phyloP scores from a whole-genome alignment of 2,888 invertebrate species.

The Phragmatobia fuliginosa region DNA sequence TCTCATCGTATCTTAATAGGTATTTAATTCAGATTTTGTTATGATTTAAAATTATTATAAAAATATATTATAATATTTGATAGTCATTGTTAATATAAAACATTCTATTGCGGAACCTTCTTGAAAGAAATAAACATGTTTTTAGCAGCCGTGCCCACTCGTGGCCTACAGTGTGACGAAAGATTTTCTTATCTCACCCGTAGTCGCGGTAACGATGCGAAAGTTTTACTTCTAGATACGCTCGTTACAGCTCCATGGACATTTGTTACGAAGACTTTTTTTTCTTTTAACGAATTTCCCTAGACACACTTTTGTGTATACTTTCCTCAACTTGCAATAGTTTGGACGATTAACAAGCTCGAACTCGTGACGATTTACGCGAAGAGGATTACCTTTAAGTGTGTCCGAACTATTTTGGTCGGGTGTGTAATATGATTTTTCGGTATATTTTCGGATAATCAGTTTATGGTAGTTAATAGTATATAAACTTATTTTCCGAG shows the following conservation, averaged over 20 bases:
- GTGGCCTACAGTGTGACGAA: constrained; percentile 56
- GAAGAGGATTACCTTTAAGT: constrained; percentile 47
- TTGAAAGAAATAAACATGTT: no score
- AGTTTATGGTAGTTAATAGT: constrained; percentile 27
- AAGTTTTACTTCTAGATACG: constrained; percentile 68
- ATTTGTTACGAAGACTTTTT: constrained; percentile 63
- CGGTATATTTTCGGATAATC: constrained; percentile 32
- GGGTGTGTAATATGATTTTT: constrained; percentile 48
- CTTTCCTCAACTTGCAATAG: constrained; percentile 50
- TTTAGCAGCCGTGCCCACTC: constrained; percentile 25
- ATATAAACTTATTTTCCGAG: constrained; percentile 22
- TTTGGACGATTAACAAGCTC: constrained; percentile 49
- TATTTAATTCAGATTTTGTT: no score
- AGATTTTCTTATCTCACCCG: constrained; percentile 72
- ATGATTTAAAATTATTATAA: neutral
- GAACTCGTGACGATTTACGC: constrained; percentile 42
- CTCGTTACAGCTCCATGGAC: constrained; percentile 69
- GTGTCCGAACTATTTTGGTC: constrained; percentile 43
- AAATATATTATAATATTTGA: no score
- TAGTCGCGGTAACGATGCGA: constrained; percentile 73
- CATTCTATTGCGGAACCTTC: no score
- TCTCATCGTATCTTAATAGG: no score
- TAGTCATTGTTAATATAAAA: no score
- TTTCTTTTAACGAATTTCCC: constrained; percentile 70
- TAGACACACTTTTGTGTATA: constrained; percentile 58